Percentiles rank a stretch among this genome's conserved stretches.
These are phyloP conservation scores for Arion vulgaris DNA, from an alignment of 1,140 invertebrate genomes.

Conservation along the genomic window DNA sequence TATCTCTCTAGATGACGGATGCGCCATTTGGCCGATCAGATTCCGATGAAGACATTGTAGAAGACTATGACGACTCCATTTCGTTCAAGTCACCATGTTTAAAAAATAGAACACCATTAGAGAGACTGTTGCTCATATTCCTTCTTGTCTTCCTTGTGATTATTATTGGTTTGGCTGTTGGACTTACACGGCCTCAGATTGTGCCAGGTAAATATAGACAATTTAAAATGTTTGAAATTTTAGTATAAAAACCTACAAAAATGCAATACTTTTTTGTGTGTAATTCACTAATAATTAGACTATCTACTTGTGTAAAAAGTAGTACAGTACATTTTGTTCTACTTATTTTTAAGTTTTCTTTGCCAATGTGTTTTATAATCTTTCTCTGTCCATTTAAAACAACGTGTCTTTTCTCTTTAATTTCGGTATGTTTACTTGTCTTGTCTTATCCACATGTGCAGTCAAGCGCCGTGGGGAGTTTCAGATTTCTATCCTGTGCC, in stretches of 20 bases:
- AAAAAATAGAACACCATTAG: slow-evolving; percentile 45
- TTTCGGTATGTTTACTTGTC: too few relatives aligned
- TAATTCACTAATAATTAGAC: not conserved
- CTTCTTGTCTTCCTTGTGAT: slow-evolving; percentile 45
- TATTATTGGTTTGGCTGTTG: slow-evolving; percentile 52
- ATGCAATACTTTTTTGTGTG: slow-evolving; percentile 12
- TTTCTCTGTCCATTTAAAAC: too few relatives aligned
- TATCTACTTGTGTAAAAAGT: too few relatives aligned
- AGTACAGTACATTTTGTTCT: too few relatives aligned
- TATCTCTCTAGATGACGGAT: slow-evolving; percentile 56
- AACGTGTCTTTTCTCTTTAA: too few relatives aligned
- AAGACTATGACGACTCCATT: slow-evolving; percentile 54
- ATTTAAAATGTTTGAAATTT: too few relatives aligned
- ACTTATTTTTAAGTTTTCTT: too few relatives aligned
- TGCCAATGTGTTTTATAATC: too few relatives aligned
- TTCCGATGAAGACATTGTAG: slow-evolving; percentile 52
- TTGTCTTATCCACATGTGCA: too few relatives aligned
- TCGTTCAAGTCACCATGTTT: slow-evolving; percentile 49
- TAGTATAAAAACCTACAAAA: not conserved
- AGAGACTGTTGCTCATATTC: slow-evolving; percentile 44
- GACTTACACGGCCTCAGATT: slow-evolving; percentile 45
- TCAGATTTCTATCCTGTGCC: too few relatives aligned
- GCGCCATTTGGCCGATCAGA: slow-evolving; percentile 52
- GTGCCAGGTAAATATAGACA: slow-evolving; percentile 46
- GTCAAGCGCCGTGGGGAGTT: too few relatives aligned